A percentile compares a stretch with the other conserved stretches of the same genome.
These are phyloP conservation scores for Deroptyus accipitrinus DNA, from an alignment of 2,113 vertebrate genomes.

Conservation along the genomic window DNA sequence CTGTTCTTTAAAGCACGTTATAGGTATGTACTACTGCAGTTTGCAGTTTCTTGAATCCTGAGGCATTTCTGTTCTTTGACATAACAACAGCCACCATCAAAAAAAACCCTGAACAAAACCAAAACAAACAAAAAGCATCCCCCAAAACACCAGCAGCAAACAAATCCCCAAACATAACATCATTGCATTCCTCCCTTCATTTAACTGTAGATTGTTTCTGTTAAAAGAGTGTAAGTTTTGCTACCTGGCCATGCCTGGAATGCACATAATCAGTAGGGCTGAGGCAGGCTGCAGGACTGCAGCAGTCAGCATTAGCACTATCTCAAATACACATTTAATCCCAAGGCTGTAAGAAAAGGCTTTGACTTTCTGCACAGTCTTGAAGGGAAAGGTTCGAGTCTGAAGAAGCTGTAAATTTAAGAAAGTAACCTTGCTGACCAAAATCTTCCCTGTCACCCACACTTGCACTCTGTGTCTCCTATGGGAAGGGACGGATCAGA, in stretches of 20 bases:
- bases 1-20: not conserved
- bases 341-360: not conserved
- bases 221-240: not conserved
- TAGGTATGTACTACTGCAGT: not conserved
- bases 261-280: not conserved
- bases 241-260: not conserved
- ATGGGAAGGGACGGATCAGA: not conserved
- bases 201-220: not conserved
- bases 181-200: not conserved
- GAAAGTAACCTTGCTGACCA: not conserved
- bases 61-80: not conserved
- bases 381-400: not conserved
- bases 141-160: not conserved
- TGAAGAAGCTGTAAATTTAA: not conserved
- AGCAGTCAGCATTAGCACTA: not conserved
- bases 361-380: not conserved
- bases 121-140: not conserved
- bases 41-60: not conserved
- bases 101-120: not conserved
- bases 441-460: not conserved
- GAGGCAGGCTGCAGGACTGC: not conserved
- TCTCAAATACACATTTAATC: not conserved
- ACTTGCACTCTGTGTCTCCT: not conserved
- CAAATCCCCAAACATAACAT: not conserved
- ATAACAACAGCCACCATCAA: not conserved